Percentiles rank a stretch among this genome's conserved stretches.
phyloP scores from a whole-genome alignment of 2,113 vertebrate genomes.

The Meriones unguiculatus region DNA sequence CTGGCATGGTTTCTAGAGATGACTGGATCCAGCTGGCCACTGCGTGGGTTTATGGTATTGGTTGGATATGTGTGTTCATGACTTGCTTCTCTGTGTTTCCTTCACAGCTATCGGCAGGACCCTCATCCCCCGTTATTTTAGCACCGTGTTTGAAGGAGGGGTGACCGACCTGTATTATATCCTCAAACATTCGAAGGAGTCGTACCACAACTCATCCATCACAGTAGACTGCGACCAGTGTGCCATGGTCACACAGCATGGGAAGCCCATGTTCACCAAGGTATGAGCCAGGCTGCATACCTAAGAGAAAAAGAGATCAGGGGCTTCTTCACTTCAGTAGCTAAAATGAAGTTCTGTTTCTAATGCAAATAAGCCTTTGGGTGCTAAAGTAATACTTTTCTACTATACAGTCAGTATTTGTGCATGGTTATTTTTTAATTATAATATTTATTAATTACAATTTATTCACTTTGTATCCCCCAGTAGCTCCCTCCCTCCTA shows the following conservation, averaged over 20 bases:
- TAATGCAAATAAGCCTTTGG: background rate
- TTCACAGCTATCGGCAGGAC: constrained; percentile 97
- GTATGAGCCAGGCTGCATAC: constrained; percentile 85
- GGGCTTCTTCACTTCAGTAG: constrained; percentile 45
- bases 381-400: background rate
- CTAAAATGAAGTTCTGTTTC: background rate
- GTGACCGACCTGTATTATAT: constrained; percentile 99
- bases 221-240: constrained; percentile 99
- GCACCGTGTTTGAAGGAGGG: constrained; percentile 99
- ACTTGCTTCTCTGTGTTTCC: constrained; percentile 85
- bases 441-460: no score
- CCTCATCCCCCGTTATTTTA: constrained; percentile 99
- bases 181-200: constrained; percentile 99
- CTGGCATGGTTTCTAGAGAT: background rate
- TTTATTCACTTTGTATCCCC: no score
- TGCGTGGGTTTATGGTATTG: fast-evolving
- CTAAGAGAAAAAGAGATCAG: background rate
- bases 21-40: background rate
- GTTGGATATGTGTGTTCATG: constrained; percentile 67
- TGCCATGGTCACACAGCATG: constrained; percentile 99
- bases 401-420: background rate
- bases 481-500: no score
- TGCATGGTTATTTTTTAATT: background rate
- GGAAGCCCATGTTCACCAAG: constrained; percentile 99
- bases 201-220: constrained; percentile 99